Evolutionary conservation across 2,888 invertebrate species (phyloP).

Genomic region (Dysmachus trigonus): DNA sequence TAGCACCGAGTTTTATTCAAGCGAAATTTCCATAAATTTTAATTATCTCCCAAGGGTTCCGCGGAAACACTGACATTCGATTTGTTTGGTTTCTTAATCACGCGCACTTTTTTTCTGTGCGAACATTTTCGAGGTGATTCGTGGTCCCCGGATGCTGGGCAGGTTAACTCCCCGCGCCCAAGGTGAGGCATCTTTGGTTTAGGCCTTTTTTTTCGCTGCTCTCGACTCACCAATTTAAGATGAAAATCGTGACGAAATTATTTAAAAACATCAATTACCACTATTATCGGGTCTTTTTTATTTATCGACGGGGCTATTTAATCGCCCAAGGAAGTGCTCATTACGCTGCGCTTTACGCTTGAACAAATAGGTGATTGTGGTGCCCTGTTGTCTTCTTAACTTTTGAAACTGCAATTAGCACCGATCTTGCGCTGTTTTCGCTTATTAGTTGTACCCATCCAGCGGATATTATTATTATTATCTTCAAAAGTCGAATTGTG

Average conservation of each 20-base stretch:
- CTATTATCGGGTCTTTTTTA: slow-evolving; percentile 8
- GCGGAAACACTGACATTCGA: slow-evolving; percentile 36
- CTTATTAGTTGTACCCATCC: not conserved
- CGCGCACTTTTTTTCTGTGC: not conserved
- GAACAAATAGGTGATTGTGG: not conserved
- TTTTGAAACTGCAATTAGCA: not conserved
- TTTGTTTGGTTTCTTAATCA: slow-evolving; percentile 41
- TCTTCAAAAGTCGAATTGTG: not conserved
- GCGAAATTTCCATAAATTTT: slow-evolving; percentile 48
- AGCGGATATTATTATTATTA: not conserved
- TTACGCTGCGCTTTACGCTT: slow-evolving; percentile 14
- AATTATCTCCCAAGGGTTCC: slow-evolving; percentile 45
- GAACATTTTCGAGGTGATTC: not conserved
- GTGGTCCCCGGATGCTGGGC: not conserved
- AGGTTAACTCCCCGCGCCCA: not conserved
- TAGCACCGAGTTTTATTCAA: slow-evolving; percentile 47
- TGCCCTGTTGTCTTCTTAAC: not conserved
- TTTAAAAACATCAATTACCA: slow-evolving; percentile 24
- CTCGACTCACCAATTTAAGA: not conserved
- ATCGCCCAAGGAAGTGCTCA: slow-evolving; percentile 8
- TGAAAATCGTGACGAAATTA: slow-evolving; percentile 21
- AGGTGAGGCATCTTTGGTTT: not conserved
- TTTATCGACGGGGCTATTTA: not conserved
- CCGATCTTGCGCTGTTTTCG: not conserved
- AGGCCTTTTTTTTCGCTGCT: not conserved